Evolutionary conservation across 2,113 vertebrate species (phyloP), one percentile per base, ranked within the genome.

Genomic region (Heterochromis multidens): DNA sequence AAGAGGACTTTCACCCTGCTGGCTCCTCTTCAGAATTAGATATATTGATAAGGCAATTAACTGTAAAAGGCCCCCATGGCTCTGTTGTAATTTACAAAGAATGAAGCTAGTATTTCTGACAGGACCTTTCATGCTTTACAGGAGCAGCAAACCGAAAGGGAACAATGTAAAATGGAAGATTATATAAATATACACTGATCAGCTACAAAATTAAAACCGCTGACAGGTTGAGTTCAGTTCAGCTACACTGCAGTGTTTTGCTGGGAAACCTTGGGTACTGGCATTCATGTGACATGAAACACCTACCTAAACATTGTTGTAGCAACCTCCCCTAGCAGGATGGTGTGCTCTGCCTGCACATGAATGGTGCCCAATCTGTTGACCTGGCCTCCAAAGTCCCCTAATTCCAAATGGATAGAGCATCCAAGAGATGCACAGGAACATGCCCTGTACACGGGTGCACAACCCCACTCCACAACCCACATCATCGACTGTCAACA

Each of bases 121-220:
- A 88, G 87, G 80, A 85, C 54, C 72, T 62, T 78, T 82, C 61
- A 70, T 82, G 82, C 79, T 88, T 80, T 76, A 58, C 58, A 72
- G 83, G 57, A 61, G n/a, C 79, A 70, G 90, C 5, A 29, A 87
- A 84, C 81, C 81, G 63, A 88, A 85, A 76, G 74, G 80, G 52
- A 77, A 84, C 29, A 61, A 83, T 80, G 87, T 87, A 19, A 74
- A 79, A 76, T 77, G 63, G 19, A 79, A 60, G 77, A 89, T 92
- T 93, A 93, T 93, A 93, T 94, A 94, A 95, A 95, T 94, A 93
- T 90, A 88, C 87, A 88, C 88, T 88, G 90, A 88, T 91, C 78
- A 77, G 86, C 70, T 84, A 89, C 88, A 94, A 96, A 57, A 80
- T 74, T 70, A 70, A 70, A 46, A 70, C 23, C 2, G 40, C 40